A percentile compares a stretch with the other conserved stretches of the same genome.
phyloP scores from a whole-genome alignment of 2,888 invertebrate genomes.

The Chloroclysta siterata region DNA sequence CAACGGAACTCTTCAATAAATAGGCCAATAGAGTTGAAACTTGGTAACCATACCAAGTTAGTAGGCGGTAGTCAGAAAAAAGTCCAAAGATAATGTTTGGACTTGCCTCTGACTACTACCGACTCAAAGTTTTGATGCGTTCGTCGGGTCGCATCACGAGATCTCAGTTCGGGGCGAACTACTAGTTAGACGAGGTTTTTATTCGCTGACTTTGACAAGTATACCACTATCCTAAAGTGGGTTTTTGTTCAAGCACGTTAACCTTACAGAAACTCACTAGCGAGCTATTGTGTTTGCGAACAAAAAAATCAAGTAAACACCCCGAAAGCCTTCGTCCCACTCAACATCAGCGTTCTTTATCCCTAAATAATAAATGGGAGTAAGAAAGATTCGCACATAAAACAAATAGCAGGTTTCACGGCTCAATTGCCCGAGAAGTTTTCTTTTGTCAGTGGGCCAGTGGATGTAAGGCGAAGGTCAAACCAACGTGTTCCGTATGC shows the following conservation, averaged over 20 bases:
- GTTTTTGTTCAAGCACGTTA: neutral
- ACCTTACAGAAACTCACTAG: neutral
- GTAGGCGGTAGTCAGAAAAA: too few species aligned
- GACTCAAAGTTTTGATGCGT: too few species aligned
- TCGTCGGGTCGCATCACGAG: too few species aligned
- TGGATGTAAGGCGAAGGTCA: conserved; percentile 11
- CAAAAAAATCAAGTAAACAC: conserved; percentile 13
- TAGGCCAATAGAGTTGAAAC: too few species aligned
- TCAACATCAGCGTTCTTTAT: conserved; percentile 17
- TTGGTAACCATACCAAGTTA: too few species aligned
- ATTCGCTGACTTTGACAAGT: neutral
- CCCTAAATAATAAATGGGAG: conserved; percentile 37
- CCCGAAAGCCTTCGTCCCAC: conserved; percentile 8
- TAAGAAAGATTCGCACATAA: conserved; percentile 35
- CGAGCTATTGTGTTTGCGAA: conserved; percentile 6
- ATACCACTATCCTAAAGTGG: neutral
- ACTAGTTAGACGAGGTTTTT: too few species aligned
- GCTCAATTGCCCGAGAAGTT: conserved; percentile 36
- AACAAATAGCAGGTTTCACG: conserved; percentile 38
- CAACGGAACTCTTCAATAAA: too few species aligned
- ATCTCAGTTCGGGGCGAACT: too few species aligned
- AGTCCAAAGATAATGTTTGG: too few species aligned
- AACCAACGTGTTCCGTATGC: neutral
- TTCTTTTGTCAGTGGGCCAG: conserved; percentile 41
- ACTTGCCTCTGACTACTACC: too few species aligned